Evolutionary conservation across 2,888 invertebrate species (phyloP), one percentile per base, ranked within the genome.

Genomic region (Coleophora deauratella): DNA sequence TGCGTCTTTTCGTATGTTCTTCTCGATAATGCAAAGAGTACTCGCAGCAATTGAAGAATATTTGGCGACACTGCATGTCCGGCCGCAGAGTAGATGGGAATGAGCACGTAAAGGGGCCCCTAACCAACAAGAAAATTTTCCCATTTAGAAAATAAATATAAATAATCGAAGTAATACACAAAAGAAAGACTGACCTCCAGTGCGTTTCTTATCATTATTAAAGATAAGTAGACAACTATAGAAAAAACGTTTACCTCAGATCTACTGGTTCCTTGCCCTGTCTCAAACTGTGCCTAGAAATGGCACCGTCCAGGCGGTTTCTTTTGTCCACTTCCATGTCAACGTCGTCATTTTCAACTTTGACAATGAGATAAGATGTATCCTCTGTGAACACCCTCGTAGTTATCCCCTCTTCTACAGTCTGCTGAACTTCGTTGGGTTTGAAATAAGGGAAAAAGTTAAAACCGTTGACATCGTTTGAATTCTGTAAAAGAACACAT

Each of bases 41-140:
- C 47, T 82, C 79, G 54, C 86, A 86, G 54, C 86, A 86, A 48
- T 79, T 77, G 51, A 76, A 76, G 59, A 84, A 86, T 45, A 77
- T 75, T 51, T 80, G 79, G 27, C 77, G 70, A 45, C 84, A 85
- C 43, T 77, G 81, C 40, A 69, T 49, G 32, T 76, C 77, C 9
- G 79, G 72, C n/a, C 64, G 72, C 43, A 76, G 45, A 9, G 66
- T 57, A 6, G 78, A 74, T 10, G 78, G 76, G 39, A 78, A 73
- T 3, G 79, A 77, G 58, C 84, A 84, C 4, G 79, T 81, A 46
- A 84, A 84, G 15, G 84, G 84, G 27, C 84, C 84, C 59, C 84
- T 84, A 62, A 28, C 14, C 15, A 40, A 12, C 14, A 15, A 34
- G 13, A 9, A 34, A 34, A 39, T 21, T 33, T 4, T 21, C 6